Base-by-base conservation (phyloP, 2,113 vertebrate species). In the Hassar affinis region DNA sequence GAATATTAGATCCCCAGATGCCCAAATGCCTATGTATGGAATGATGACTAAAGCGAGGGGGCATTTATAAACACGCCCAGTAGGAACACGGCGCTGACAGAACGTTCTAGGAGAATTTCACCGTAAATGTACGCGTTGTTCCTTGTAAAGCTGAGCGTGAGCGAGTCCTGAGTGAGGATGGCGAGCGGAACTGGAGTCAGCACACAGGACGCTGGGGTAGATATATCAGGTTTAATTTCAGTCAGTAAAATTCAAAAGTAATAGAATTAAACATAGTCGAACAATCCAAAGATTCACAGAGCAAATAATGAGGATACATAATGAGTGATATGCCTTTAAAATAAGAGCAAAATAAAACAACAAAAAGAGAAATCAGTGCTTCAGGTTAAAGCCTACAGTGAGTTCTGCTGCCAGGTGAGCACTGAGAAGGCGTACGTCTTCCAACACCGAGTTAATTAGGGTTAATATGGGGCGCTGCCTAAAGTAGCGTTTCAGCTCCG, bases 181-280 rank as follows among this genome's bases (percentile, higher is more conserved):
- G n/a, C n/a, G n/a, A n/a, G n/a, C n/a, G n/a, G n/a, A n/a, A n/a
- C n/a, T n/a, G n/a, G n/a, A n/a, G n/a, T n/a, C n/a, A n/a, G n/a
- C n/a, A 80, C 62, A 42, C 69, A 51, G 71, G 30, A 61, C 20
- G 54, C 74, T 66, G 72, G 57, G 75, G 45, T 75, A 30, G 66
- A 75, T 79, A 79, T 85, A 86, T 61, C 71, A 82, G 75, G 85
- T 86, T 86, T 88, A 86, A 79, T 88, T 79, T 84, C 79, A 81
- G 62, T 88, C 82, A 79, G 80, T 83, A 56, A 51, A 79, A 30
- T 68, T 47, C 10, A 47, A 47, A 71, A 10, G 47, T 33, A 54
- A 74, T 30, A 85, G 80, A 85, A 38, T 81, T 74, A 84, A 81
- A 84, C 62, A 62, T 57, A 81, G 74, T 79, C 69, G 76, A 80